Conservation (phyloP, 2,797 vertebrate genomes). For the Hirundo rustica region DNA sequence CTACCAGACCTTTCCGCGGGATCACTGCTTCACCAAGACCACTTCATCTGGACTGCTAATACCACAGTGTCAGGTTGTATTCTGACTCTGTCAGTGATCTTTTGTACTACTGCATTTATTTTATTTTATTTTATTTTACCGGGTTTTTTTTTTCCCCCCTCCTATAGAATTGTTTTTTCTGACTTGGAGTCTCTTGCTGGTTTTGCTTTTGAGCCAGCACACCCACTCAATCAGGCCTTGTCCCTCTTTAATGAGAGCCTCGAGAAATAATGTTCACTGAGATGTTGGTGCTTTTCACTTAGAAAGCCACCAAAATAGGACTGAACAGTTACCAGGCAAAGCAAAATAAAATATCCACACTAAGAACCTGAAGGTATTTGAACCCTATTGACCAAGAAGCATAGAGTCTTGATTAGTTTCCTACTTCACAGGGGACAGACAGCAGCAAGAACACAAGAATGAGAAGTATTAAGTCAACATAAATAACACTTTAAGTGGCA, state of each 20-base stretch:
- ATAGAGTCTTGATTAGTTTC: background rate
- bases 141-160: too few species aligned
- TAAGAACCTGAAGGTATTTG: background rate
- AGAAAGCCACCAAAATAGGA: background rate
- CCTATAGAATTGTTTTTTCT: too few species aligned
- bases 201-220: too few species aligned
- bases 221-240: background rate
- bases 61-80: too few species aligned
- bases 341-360: background rate
- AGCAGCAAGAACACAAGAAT: background rate
- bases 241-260: background rate
- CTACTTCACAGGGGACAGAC: background rate
- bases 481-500: background rate
- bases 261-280: background rate
- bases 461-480: background rate
- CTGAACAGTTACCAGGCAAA: background rate
- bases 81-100: too few species aligned
- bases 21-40: too few species aligned
- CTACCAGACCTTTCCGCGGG: too few species aligned
- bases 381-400: background rate
- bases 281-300: background rate
- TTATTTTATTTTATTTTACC: too few species aligned
- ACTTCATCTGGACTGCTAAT: too few species aligned
- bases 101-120: too few species aligned
- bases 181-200: too few species aligned